phyloP scores from a whole-genome alignment of 2,797 vertebrate genomes.

The Limosa lapponica region DNA sequence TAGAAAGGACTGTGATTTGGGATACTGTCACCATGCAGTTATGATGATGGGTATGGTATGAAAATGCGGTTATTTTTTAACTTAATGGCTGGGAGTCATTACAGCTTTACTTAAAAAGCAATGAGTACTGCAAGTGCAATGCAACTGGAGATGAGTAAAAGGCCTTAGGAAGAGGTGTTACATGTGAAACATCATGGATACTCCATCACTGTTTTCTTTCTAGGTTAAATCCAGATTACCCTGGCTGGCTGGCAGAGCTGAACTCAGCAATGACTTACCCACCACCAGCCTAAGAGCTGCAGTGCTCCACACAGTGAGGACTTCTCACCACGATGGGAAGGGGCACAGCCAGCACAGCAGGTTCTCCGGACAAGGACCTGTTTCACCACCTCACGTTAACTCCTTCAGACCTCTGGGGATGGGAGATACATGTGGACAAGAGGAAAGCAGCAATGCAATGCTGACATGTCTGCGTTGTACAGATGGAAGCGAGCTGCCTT shows the following conservation, averaged over 20 bases:
- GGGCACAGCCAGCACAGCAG: accelerated
- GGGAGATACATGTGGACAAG: accelerated
- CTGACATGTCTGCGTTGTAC: neutral
- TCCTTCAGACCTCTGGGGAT: neutral
- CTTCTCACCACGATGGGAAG: neutral
- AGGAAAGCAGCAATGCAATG: neutral
- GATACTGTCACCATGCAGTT: neutral
- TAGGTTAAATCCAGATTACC: neutral
- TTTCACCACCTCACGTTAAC: neutral
- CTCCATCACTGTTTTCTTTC: neutral
- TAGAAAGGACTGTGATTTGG: neutral
- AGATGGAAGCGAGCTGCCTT: neutral
- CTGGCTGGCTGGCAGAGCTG: neutral
- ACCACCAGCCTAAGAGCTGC: accelerated
- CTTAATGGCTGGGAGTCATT: neutral
- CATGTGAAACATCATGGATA: neutral
- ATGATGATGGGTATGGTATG: accelerated
- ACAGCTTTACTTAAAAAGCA: neutral
- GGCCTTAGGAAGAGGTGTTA: neutral
- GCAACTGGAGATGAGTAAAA: neutral
- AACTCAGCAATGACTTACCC: accelerated
- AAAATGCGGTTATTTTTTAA: neutral
- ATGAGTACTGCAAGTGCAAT: neutral
- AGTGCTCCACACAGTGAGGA: accelerated
- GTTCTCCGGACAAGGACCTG: neutral